phyloP scores from a whole-genome alignment of 2,888 invertebrate genomes.

The Ypsolopha scabrella region DNA sequence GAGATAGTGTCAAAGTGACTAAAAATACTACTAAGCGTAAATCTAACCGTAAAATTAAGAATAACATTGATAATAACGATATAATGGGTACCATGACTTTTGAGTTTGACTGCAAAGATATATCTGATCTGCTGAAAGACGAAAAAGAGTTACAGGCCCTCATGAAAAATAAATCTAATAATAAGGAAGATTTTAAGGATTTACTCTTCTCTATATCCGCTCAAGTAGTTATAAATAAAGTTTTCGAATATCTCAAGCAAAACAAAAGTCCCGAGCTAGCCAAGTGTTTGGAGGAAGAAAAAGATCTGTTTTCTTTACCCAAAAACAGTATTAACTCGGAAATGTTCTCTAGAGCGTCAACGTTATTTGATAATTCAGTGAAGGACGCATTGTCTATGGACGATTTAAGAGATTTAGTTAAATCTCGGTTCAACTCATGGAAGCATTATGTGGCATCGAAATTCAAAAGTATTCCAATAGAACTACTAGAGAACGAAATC shows the following conservation, averaged over 20 bases:
- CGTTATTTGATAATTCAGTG: conserved; percentile 45
- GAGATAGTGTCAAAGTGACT: conserved; percentile 54
- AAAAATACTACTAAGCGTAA: conserved; percentile 58
- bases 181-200: conserved; percentile 47
- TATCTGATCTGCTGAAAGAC: conserved; percentile 39
- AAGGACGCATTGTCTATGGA: conserved; percentile 52
- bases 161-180: conserved; percentile 33
- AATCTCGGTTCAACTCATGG: conserved; percentile 44
- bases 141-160: conserved; percentile 40
- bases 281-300: conserved; percentile 40
- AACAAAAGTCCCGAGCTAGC: conserved; percentile 42
- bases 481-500: conserved; percentile 44
- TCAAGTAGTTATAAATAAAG: conserved; percentile 53
- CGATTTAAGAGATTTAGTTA: conserved; percentile 40
- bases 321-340: conserved; percentile 35
- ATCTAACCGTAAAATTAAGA: conserved; percentile 41
- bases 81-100: conserved; percentile 41
- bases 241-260: conserved; percentile 48
- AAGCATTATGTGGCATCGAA: conserved; percentile 43
- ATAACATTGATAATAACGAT: conserved; percentile 30
- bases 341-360: conserved; percentile 42
- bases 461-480: conserved; percentile 44
- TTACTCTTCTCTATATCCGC: conserved; percentile 46
- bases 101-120: conserved; percentile 46
- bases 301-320: conserved; percentile 31